Evolutionary conservation across 2,113 vertebrate species (phyloP), one percentile per base, ranked within the genome.

Genomic region (Empidonax traillii): DNA sequence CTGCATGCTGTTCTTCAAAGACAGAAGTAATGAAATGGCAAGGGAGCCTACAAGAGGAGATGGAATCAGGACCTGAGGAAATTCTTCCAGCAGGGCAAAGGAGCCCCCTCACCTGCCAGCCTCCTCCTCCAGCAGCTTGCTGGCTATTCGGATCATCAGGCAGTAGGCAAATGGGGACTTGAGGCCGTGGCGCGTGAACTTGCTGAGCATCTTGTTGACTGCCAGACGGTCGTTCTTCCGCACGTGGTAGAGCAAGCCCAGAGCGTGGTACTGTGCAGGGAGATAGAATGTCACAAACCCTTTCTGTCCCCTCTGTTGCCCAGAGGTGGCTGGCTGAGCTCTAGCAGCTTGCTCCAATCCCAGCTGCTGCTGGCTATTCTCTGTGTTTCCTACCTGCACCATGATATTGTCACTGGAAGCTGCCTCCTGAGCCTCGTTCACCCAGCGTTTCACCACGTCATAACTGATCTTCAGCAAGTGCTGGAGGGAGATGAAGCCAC

Each of bases 331-430:
- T 61, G 25, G 55, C 65, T 84, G 73, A 93, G 74, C 82, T 67
- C 33, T 27, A 83, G 62, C 9, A 63, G 17, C 39, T 25, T 74
- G 53, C 63, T 73, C 28, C 25, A 12, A 25, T 44, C 49, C 71
- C 59, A 58, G 30, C 27, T 39, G 41, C 41, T 82, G 47, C 25
- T 43, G 66, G 37, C 46, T 86, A 9, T 31, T 59, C 30, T 31
- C 13, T 0, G 14, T 14, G 22, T 44, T 37, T 49, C 97, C 97
- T 94, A 98, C 98, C 98, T 98, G 98, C 44, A 98, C 98, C 98
- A 98, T 98, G 95, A 98, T 97, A 44, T 98, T 98, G 84, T 98
- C 98, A 51, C 98, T 98, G 79, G 98, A 98, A 22, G 98, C 98
- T 4, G 98, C 98, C 81, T 98, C 98, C 86, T 98, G 98, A 78